phyloP scores from a whole-genome alignment of 2,797 vertebrate species.

The Argya squamiceps region DNA sequence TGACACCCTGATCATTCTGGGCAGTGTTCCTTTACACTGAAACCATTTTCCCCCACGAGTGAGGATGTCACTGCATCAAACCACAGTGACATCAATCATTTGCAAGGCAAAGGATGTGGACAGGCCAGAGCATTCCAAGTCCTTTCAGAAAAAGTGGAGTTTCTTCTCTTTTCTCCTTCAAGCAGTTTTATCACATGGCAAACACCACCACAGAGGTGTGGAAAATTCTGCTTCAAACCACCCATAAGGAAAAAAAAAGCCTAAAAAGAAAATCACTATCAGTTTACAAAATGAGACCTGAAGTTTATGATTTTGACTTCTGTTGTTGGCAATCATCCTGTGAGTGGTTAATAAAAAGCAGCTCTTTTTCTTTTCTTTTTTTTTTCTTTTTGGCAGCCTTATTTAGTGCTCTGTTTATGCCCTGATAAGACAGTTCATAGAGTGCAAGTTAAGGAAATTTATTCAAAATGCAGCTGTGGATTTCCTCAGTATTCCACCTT shows the following conservation, averaged over 20 bases:
- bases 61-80: neutral
- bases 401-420: neutral
- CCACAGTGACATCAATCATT: conserved; percentile 15
- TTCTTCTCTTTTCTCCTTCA: neutral
- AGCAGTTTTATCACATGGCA: neutral
- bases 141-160: neutral
- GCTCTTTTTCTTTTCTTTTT: neutral
- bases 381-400: neutral
- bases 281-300: neutral
- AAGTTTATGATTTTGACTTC: neutral
- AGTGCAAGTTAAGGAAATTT: neutral
- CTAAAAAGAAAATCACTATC: neutral
- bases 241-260: neutral
- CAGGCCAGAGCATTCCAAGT: neutral
- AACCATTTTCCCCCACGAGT: neutral
- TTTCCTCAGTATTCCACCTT: neutral
- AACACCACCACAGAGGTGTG: neutral
- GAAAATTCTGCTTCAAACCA: neutral
- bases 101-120: neutral
- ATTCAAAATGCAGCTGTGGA: neutral
- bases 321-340: neutral
- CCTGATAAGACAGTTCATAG: neutral
- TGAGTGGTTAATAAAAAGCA: conserved; percentile 11
- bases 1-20: neutral
- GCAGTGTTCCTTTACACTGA: neutral